A percentile compares a stretch with the other conserved stretches of the same genome.
Conservation (phyloP, 2,113 vertebrate genomes). For the Microtus oregoni region DNA sequence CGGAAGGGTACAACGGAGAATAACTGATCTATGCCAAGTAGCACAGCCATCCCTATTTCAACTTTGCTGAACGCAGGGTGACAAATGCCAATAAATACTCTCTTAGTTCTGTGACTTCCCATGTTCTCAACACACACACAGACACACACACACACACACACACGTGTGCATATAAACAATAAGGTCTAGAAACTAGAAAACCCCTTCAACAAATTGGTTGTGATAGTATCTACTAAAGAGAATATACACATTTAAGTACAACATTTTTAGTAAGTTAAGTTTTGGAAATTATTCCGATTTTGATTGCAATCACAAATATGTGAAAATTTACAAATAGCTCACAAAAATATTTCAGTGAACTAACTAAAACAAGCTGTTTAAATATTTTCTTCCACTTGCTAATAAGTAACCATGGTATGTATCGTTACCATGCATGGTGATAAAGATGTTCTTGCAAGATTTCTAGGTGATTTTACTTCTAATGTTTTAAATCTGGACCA, state of each 20-base stretch:
- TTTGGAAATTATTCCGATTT: conserved; percentile 29
- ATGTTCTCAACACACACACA: not conserved
- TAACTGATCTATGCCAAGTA: not conserved
- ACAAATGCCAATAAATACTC: not conserved
- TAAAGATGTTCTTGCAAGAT: conserved; percentile 9
- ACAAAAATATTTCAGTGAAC: conserved; percentile 34
- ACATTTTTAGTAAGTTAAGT: conserved; percentile 32
- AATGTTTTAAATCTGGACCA: not conserved
- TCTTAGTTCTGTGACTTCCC: not conserved
- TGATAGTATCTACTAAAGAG: conserved; percentile 40
- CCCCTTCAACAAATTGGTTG: conserved; percentile 11
- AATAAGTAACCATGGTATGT: not conserved
- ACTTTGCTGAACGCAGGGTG: not conserved
- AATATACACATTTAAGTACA: not conserved
- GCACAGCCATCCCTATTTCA: not conserved
- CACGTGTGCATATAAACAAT: not conserved
- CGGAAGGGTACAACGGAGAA: not conserved
- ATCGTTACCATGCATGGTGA: not conserved
- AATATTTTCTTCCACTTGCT: not conserved
- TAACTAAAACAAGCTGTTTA: conserved; percentile 26
- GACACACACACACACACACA: not conserved
- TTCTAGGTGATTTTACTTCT: conserved; percentile 51
- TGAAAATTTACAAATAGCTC: conserved; percentile 19
- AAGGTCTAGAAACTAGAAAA: not conserved
- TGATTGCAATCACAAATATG: not conserved